Base-by-base conservation (phyloP, 2,113 vertebrate genomes). In the Ochotona princeps region DNA sequence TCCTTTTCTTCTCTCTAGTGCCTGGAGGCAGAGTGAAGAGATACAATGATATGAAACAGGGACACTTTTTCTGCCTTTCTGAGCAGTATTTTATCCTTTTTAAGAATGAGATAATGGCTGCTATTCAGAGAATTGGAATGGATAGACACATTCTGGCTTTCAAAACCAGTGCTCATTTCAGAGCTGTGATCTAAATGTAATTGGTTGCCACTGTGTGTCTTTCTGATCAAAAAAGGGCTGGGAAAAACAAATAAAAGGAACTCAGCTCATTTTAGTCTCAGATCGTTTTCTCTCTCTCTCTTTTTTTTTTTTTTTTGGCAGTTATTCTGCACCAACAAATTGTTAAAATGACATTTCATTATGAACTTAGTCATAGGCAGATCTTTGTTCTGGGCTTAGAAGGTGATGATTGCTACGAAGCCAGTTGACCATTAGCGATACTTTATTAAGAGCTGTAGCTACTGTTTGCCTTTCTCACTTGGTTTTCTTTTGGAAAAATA, bases 301-400 rank as follows among this genome's bases (percentile, higher is more conserved):
- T n/a, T n/a, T n/a, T n/a, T n/a, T n/a, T n/a, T n/a, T n/a, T n/a
- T 63, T 86, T 66, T 78, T 57, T 79, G 89, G 44, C 60, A 75
- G 87, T 90, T 89, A 93, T 92, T 80, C 70, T 21, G 75, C 47
- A 44, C n/a, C 61, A 89, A 87, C 76, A 92, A 93, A 81, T 91
- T 94, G 61, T 83, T 89, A 63, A 96, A 87, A 92, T 91, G 80
- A 51, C 23, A 30, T 86, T 63, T 92, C 84, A 79, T 89, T 79
- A 85, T 92, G 70, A 32, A 26, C 35, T 61, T 86, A 54, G 61
- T 90, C 79, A 51, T 90, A 69, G 84, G 67, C 75, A 44, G 25
- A 25, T 23, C 73, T 95, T 92, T 83, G 80, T 96, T 89, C 87
- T 94, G 25, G 80, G n/a, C 60, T 90, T 15, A 61, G 32, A 79